These are phyloP conservation scores for Ptychochromis oligacanthus DNA, from an alignment of 2,113 vertebrate species.

Conservation along the genomic window DNA sequence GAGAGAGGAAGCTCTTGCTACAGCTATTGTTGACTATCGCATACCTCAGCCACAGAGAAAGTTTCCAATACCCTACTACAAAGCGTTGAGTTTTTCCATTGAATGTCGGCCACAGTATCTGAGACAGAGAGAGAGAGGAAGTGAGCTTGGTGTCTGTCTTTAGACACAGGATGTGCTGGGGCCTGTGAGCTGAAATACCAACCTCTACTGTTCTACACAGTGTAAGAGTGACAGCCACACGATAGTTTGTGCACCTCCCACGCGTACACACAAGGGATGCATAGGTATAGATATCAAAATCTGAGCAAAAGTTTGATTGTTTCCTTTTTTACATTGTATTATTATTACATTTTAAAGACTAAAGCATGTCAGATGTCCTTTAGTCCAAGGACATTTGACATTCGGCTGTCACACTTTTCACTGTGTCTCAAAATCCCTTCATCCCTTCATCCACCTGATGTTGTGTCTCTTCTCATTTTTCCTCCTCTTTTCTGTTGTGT, in stretches of 20 bases:
- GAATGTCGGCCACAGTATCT: conserved; percentile 69
- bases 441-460: conserved; percentile 68
- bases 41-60: conserved; percentile 74
- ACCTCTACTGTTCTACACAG: conserved; percentile 58
- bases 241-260: conserved; percentile 54
- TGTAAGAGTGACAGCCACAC: conserved; percentile 70
- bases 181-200: conserved; percentile 72
- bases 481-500: conserved; percentile 69
- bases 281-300: conserved; percentile 26
- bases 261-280: conserved; percentile 45
- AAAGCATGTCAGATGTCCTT: too few relatives aligned
- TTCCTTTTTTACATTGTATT: not conserved
- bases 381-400: not conserved
- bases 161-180: conserved; percentile 77
- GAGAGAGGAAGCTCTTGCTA: conserved; percentile 58
- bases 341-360: not conserved
- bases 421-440: conserved; percentile 56
- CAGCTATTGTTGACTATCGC: conserved; percentile 65
- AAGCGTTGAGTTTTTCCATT: conserved; percentile 76
- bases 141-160: conserved; percentile 68
- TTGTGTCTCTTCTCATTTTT: conserved; percentile 73
- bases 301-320: conserved; percentile 3
- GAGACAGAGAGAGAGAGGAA: conserved; percentile 70
- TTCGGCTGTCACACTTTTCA: conserved; percentile 68
- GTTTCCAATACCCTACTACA: conserved; percentile 80